Evolutionary conservation across 2,888 invertebrate genomes (phyloP).

Genomic region (Xylota segnis): DNA sequence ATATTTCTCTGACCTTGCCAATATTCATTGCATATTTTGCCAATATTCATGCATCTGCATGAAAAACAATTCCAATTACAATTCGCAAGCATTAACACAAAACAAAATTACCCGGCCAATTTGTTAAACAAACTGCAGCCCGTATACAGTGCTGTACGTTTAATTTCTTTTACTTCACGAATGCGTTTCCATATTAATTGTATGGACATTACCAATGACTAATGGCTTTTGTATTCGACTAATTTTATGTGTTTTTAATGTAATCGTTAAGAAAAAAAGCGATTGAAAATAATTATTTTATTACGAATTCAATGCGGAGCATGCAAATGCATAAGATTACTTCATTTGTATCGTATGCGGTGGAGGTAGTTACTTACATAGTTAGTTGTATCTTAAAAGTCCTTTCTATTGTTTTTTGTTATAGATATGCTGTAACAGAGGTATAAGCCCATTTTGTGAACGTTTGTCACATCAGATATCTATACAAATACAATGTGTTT

Average conservation of each 20-base stretch:
- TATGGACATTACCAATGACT: constrained; percentile 35
- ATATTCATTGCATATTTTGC: neutral
- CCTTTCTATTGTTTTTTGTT: neutral
- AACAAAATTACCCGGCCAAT: constrained; percentile 30
- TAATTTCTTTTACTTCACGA: constrained; percentile 28
- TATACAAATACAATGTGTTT: no score
- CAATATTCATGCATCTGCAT: constrained; percentile 5
- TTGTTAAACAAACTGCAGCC: constrained; percentile 55
- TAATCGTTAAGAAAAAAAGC: neutral
- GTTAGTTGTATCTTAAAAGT: no score
- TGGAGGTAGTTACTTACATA: no score
- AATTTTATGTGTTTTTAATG: constrained; percentile 15
- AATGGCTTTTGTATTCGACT: constrained; percentile 26
- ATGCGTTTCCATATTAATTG: constrained; percentile 63
- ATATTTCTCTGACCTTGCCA: constrained; percentile 8
- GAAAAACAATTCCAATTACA: constrained; percentile 35
- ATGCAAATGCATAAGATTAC: neutral
- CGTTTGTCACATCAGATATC: no score
- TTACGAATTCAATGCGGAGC: neutral
- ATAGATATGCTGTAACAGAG: neutral
- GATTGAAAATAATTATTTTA: neutral
- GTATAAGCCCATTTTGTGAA: no score
- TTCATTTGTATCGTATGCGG: neutral
- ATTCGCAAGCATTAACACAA: constrained; percentile 22
- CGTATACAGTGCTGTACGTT: neutral